phyloP scores from a whole-genome alignment of 2,113 vertebrate genomes.

The Ammodytes marinus region DNA sequence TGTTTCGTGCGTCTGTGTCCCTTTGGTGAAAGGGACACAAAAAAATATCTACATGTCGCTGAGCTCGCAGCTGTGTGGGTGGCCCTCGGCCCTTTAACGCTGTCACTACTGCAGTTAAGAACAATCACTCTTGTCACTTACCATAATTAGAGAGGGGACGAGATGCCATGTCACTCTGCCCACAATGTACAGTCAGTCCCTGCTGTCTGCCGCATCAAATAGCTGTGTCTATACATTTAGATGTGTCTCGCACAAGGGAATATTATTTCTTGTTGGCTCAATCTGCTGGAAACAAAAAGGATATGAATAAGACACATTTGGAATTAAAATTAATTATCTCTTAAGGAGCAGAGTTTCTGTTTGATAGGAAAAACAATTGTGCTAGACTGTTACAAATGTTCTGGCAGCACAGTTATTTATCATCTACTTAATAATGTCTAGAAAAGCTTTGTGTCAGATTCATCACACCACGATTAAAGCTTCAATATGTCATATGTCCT shows the following conservation, averaged over 20 bases:
- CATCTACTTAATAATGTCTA: no score
- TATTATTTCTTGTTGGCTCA: constrained; percentile 19
- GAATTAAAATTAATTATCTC: constrained; percentile 33
- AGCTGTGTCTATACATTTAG: constrained; percentile 20
- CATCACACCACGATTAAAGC: not conserved
- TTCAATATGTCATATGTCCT: no score
- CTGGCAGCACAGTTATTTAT: constrained; percentile 8
- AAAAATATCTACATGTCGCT: constrained; percentile 53
- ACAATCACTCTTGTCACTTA: constrained; percentile 44
- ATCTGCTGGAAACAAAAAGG: constrained; percentile 42
- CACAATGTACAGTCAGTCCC: constrained; percentile 13
- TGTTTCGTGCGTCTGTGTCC: constrained; percentile 54
- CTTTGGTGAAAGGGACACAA: constrained; percentile 38
- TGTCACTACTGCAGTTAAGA: constrained; percentile 52
- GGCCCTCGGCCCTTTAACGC: constrained; percentile 49
- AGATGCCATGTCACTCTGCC: constrained; percentile 45
- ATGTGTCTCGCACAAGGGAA: constrained; percentile 29
- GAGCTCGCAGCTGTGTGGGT: constrained; percentile 52
- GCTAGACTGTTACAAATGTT: not conserved
- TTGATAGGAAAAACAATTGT: constrained; percentile 3
- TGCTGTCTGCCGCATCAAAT: constrained; percentile 30
- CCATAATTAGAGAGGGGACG: constrained; percentile 52
- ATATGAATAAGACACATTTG: constrained; percentile 30
- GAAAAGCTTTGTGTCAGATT: not conserved
- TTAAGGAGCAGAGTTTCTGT: constrained; percentile 7